Percentiles rank a stretch among this genome's conserved stretches.
Evolutionary conservation across 2,888 invertebrate species (phyloP).

Genomic region (Cheilosia urbana): DNA sequence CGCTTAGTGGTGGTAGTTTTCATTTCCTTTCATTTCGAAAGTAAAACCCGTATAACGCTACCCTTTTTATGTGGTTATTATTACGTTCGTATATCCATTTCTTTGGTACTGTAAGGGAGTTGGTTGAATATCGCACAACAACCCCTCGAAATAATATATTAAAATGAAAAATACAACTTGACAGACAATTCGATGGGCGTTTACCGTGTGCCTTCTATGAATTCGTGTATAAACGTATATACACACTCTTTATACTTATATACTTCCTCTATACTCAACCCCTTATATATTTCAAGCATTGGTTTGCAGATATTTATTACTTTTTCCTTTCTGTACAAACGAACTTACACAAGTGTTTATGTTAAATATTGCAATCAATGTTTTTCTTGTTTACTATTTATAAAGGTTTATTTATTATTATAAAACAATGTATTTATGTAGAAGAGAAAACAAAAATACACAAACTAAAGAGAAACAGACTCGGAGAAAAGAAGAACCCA

Average conservation of each 20-base stretch:
- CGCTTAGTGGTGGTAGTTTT: slow-evolving; percentile 53
- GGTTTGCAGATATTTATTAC: background rate
- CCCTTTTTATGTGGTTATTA: slow-evolving; percentile 21
- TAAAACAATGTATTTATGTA: slow-evolving; percentile 12
- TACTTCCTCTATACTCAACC: slow-evolving; percentile 3
- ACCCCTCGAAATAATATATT: slow-evolving; percentile 24
- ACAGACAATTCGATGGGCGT: slow-evolving; percentile 55
- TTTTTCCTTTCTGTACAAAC: slow-evolving; percentile 17
- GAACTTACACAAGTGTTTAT: slow-evolving; percentile 10
- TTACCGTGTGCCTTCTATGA: slow-evolving; percentile 44
- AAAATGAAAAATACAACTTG: slow-evolving; percentile 5
- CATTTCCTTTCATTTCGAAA: slow-evolving; percentile 26
- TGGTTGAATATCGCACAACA: slow-evolving; percentile 19
- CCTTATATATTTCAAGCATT: slow-evolving; percentile 19
- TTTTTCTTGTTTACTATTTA: slow-evolving; percentile 18
- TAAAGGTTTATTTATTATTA: background rate
- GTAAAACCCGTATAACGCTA: slow-evolving; percentile 23
- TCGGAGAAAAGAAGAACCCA: slow-evolving; percentile 67
- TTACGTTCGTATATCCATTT: background rate
- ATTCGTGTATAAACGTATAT: slow-evolving; percentile 8
- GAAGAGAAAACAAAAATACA: slow-evolving; percentile 7
- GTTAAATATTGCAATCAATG: slow-evolving; percentile 41
- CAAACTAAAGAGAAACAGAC: slow-evolving; percentile 71
- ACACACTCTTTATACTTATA: background rate
- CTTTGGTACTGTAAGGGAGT: slow-evolving; percentile 25